Evolutionary conservation across 1,140 invertebrate genomes (phyloP).

Genomic region (Tigriopus japonicus): DNA sequence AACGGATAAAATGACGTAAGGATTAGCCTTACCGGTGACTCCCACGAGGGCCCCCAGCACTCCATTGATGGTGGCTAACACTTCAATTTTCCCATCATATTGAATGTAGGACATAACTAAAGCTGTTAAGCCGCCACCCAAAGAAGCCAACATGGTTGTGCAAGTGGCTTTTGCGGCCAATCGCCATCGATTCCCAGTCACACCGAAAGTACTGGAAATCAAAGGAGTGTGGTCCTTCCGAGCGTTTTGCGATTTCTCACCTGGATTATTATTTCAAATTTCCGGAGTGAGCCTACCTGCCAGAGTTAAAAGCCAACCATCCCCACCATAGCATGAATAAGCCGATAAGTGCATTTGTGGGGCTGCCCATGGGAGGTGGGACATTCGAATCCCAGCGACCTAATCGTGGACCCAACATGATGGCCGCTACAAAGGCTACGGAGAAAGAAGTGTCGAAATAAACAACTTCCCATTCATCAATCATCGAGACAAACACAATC

Average conservation of each 20-base stretch:
- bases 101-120: conserved; percentile 43
- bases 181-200: conserved; percentile 53
- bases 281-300: conserved; percentile 24
- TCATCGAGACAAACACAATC: neutral
- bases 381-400: conserved; percentile 59
- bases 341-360: conserved; percentile 74
- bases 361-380: conserved; percentile 50
- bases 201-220: conserved; percentile 31
- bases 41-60: conserved; percentile 65
- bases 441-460: neutral
- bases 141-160: conserved; percentile 68
- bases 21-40: conserved; percentile 43
- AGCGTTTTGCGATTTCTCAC: neutral
- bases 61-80: conserved; percentile 70
- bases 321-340: conserved; percentile 88
- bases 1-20: neutral
- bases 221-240: too few relatives aligned
- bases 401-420: conserved; percentile 67
- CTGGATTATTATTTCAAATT: neutral
- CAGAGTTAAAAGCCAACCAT: conserved; percentile 82
- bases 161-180: conserved; percentile 72
- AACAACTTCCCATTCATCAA: neutral
- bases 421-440: conserved; percentile 58
- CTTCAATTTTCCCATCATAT: conserved; percentile 50
- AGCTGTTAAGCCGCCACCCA: conserved; percentile 62